Percentiles rank a stretch among this genome's conserved stretches.
Evolutionary conservation across 1,140 invertebrate species (phyloP).

Genomic region (Danaus melanippus): DNA sequence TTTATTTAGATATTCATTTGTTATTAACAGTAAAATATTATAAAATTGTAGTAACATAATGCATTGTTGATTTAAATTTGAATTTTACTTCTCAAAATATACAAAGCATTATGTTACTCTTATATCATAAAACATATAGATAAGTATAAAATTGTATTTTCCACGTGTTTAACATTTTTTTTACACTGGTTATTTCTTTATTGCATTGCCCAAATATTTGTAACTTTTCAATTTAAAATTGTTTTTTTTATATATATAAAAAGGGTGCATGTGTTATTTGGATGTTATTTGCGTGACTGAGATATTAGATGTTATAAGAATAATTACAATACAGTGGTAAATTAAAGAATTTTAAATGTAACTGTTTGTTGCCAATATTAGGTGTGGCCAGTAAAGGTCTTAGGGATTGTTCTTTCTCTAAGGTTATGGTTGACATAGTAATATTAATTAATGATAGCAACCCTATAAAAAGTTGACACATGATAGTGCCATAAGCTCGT

Average conservation of each 20-base stretch:
- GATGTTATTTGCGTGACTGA: constrained; percentile 8
- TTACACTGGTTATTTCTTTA: constrained; percentile 11
- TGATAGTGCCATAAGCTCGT: constrained; percentile 52
- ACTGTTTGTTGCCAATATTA: constrained; percentile 44
- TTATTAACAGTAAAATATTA: constrained; percentile 9
- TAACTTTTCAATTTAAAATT: constrained; percentile 17
- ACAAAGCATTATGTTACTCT: constrained; percentile 5
- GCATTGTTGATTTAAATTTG: background rate
- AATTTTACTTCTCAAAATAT: background rate
- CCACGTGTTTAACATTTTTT: constrained; percentile 7
- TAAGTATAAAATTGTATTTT: constrained; percentile 4
- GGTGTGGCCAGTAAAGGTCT: constrained; percentile 49
- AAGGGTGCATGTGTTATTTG: constrained; percentile 10
- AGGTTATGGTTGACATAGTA: constrained; percentile 28
- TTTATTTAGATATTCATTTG: background rate
- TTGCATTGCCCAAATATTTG: constrained; percentile 11
- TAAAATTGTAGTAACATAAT: constrained; percentile 11
- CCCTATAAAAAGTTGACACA: constrained; percentile 43
- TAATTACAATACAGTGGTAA: constrained; percentile 13
- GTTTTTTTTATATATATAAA: constrained; percentile 9
- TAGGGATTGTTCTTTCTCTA: too few species aligned
- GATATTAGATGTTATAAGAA: constrained; percentile 14
- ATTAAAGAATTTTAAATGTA: constrained; percentile 13
- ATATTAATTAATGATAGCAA: constrained; percentile 31
- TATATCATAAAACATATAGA: constrained; percentile 8